Percentiles rank a stretch among this genome's conserved stretches.
These are phyloP conservation scores for Drosophila pseudotakahashii DNA, from an alignment of 2,888 invertebrate genomes.

Conservation along the genomic window DNA sequence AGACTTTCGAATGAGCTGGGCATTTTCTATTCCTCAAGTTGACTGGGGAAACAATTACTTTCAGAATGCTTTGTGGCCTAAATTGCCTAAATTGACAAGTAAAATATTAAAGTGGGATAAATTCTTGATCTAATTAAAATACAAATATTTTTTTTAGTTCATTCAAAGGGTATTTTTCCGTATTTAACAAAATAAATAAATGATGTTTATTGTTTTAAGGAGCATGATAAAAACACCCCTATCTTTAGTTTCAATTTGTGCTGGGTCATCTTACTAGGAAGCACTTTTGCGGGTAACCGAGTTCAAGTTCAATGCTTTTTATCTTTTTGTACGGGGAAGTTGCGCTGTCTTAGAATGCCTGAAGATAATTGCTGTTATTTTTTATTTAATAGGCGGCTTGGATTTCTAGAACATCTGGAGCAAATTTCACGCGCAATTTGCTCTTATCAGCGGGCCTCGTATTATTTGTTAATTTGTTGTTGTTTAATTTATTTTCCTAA, in stretches of 20 bases:
- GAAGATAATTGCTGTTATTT: not conserved
- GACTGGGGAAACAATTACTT: not conserved
- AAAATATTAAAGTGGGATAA: too few species aligned
- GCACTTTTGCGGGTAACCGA: not conserved
- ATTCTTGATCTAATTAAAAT: too few species aligned
- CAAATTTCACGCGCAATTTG: conserved; percentile 47
- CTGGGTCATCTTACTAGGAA: conserved; percentile 5
- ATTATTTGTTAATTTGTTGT: conserved; percentile 5
- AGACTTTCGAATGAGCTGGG: conserved; percentile 6
- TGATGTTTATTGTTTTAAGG: not conserved
- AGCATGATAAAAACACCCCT: conserved; percentile 1
- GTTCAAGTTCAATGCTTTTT: conserved; percentile 23
- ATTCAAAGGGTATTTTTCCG: not conserved
- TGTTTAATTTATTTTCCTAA: not conserved
- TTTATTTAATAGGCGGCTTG: not conserved
- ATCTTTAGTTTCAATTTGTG: conserved; percentile 11
- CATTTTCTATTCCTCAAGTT: not conserved
- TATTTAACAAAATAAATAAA: not conserved
- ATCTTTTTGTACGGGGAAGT: not conserved
- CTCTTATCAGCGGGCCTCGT: conserved; percentile 13
- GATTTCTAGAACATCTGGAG: conserved; percentile 13
- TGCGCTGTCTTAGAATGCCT: not conserved
- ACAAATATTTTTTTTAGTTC: too few species aligned
- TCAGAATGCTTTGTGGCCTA: not conserved
- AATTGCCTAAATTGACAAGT: too few species aligned